These are phyloP conservation scores for Eleginops maclovinus DNA, from an alignment of 2,113 vertebrate species.

Conservation along the genomic window DNA sequence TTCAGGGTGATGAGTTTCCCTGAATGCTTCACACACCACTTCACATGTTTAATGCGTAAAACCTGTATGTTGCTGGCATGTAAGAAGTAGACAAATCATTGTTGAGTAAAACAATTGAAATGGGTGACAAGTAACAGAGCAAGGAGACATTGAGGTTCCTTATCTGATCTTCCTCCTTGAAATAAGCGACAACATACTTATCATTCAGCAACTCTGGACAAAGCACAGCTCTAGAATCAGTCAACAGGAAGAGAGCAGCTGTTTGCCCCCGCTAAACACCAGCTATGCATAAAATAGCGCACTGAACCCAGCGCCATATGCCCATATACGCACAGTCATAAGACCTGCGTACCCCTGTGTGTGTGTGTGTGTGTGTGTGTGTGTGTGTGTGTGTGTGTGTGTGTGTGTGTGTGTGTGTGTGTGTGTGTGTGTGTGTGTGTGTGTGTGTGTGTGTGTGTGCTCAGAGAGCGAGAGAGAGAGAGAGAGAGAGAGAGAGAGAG, in stretches of 20 bases:
- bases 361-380: constrained; percentile 6
- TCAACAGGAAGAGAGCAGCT: constrained; percentile 9
- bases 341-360: constrained; percentile 15
- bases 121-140: constrained; percentile 9
- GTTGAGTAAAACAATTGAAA: constrained; percentile 3
- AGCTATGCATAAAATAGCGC: constrained; percentile 38
- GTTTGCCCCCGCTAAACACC: constrained; percentile 14
- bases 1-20: constrained; percentile 1
- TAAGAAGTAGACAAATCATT: constrained; percentile 5
- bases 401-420: not conserved
- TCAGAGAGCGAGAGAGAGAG: not conserved
- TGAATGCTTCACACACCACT: not conserved
- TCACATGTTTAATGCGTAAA: not conserved
- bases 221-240: not conserved
- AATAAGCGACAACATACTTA: not conserved
- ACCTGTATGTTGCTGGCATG: not conserved
- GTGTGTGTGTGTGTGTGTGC: not conserved
- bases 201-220: constrained; percentile 17
- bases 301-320: constrained; percentile 34
- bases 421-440: constrained; percentile 2
- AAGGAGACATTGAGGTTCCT: not conserved
- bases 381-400: not conserved
- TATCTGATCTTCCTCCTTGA: not conserved
- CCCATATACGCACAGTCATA: constrained; percentile 1
- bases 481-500: not conserved